Percentiles rank a stretch among this genome's conserved stretches.
phyloP scores from a whole-genome alignment of 2,797 vertebrate genomes.

The Dendrocincla fuliginosa region DNA sequence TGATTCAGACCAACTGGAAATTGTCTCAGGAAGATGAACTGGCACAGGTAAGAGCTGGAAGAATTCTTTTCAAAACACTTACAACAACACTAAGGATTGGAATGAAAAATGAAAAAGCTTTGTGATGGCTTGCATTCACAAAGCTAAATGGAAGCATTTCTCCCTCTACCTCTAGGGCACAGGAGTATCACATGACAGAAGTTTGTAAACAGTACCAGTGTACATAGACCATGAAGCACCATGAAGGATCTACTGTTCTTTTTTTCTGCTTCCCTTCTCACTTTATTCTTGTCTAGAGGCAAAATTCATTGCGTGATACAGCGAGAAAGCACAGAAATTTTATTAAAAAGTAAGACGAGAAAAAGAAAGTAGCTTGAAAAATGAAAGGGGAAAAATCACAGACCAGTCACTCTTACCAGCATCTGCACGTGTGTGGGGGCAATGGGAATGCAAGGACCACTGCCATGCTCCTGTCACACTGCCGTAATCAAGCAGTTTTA shows the following conservation, averaged over 20 bases:
- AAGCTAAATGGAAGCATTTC: background rate
- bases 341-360: slow-evolving; percentile 5
- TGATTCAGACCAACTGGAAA: background rate
- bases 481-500: background rate
- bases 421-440: background rate
- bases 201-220: background rate
- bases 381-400: background rate
- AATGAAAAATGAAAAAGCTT: background rate
- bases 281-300: slow-evolving; percentile 14
- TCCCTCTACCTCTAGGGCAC: background rate
- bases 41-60: background rate
- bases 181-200: background rate
- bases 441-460: background rate
- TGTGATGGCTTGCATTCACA: background rate
- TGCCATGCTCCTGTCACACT: background rate
- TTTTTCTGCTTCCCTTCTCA: background rate
- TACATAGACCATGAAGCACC: background rate
- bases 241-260: background rate
- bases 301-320: background rate
- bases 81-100: background rate
- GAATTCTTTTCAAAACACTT: background rate
- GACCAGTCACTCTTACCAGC: background rate
- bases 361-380: background rate
- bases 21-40: background rate
- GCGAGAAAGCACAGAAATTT: background rate